Base-by-base conservation (phyloP, 2,888 invertebrate species). In the Hemithea aestivaria region DNA sequence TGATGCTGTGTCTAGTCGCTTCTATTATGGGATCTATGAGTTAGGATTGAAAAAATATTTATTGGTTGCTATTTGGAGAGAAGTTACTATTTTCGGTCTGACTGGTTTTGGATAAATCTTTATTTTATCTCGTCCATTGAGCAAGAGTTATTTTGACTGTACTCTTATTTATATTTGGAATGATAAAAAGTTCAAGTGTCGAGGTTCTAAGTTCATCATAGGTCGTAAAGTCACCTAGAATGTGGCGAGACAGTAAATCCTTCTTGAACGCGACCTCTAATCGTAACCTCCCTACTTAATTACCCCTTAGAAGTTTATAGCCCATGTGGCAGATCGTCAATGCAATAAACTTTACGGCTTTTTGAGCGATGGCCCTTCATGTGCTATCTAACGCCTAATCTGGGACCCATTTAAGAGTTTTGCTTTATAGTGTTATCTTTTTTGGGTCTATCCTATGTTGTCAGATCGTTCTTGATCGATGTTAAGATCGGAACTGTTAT, bases 321-420 rank as follows among this genome's bases (percentile, higher is more conserved):
- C 35, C 33, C 49, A 46, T 48, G 45, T 50, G 54, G 52, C 35
- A 45, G 47, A 49, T 48, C 45, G 42, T 48, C 43, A 37, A 46
- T 35, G 36, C 37, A 42, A 47, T 56, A 48, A 54, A 51, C 21
- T 54, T 52, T 51, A 56, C 45, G 51, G 32, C 38, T 20, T 45
- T 46, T 45, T 49, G 39, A 53, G 49, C 41, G 49, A 40, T 37
- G 32, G 28, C 20, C 34, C 12, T 31, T 44, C 27, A 21, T 38
- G 10, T 20, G 16, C 22, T 32, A 28, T 35, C 30, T 26, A 29
- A 31, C 6, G 27, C 6, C 27, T 16, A 7, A 36, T 44, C 31
- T 35, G 22, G 28, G 33, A 16, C 16, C 16, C 16, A 5, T 16
- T 16, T 4, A 4, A 5, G 16, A 16, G 16, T 16, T 16, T 16